Base-by-base conservation (phyloP, 2,888 invertebrate species). In the Synergus gifuensis region DNA sequence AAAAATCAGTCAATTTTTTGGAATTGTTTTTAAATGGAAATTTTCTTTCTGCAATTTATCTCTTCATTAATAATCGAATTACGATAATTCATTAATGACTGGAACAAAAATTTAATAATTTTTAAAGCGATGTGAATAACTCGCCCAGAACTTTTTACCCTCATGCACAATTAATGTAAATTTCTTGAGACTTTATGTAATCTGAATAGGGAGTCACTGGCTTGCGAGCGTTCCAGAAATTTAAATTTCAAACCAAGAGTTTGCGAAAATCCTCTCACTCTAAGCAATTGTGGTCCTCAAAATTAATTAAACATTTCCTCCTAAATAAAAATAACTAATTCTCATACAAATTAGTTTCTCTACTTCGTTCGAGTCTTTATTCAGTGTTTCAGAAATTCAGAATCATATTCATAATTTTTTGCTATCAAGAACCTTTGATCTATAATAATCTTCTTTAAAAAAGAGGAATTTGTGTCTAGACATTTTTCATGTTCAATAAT, bases 101-200 rank as follows among this genome's bases (percentile, higher is more conserved):
- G 9, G 22, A 36, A 18, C 54, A 54, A 36, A 54, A n/a, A 16
- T 46, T 60, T 60, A n/a, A 22, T 22, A 22, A 60, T 9, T 22
- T 9, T 60, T 60, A 18, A 60, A 22, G 60, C 4, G 22, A 60
- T 36, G 49, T 11, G 36, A 73, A 36, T 49, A 4, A 8, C 67
- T 69, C 28, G 5, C 16, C 18, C 16, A 28, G 14, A 69, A 69
- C 36, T 28, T 28, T 36, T 73, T 73, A 36, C 22, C 16, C 12
- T 73, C 73, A 54, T 49, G 73, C 49, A 36, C 49, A 54, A 73
- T 73, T 49, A 54, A 73, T 73, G 73, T 73, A 73, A 73, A 73
- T 73, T 14, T 49, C 28, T n/a, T 36, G 28, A 73, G 49, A 54
- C 73, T 54, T 73, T 73, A 69, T 46, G 49, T 46, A 40, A 54